Evolutionary conservation across 2,113 vertebrate species (phyloP).

Genomic region (Eurypyga helias): DNA sequence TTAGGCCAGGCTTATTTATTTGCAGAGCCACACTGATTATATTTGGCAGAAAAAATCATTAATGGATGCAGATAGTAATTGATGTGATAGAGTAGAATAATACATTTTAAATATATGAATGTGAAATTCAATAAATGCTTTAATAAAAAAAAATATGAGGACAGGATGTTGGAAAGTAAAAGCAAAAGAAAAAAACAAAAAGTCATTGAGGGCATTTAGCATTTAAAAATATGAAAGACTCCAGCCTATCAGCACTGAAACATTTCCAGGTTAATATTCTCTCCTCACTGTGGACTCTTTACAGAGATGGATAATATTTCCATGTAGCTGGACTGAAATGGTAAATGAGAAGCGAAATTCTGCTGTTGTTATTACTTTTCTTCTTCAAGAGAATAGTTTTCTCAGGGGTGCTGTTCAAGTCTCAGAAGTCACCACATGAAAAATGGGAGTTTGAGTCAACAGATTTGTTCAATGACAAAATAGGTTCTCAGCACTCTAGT

Average conservation of each 20-base stretch:
- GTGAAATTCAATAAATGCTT: background rate
- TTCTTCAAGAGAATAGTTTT: constrained; percentile 20
- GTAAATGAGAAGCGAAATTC: constrained; percentile 12
- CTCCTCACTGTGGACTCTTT: background rate
- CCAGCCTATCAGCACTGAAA: background rate
- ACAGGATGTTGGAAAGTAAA: background rate
- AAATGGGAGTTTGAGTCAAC: constrained; percentile 39
- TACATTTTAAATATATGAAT: constrained; percentile 2
- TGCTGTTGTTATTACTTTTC: constrained; percentile 8
- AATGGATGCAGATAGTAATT: background rate
- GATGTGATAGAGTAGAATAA: background rate
- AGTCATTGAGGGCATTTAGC: background rate
- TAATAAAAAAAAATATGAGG: background rate
- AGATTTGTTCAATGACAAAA: constrained; percentile 44
- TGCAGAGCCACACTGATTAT: background rate
- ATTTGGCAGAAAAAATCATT: constrained; percentile 5
- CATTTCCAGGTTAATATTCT: background rate
- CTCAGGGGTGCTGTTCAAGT: background rate
- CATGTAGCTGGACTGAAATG: background rate
- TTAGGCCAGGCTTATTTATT: constrained; percentile 6
- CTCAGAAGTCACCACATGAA: background rate
- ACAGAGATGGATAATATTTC: background rate
- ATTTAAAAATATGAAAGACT: background rate
- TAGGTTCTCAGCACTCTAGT: background rate
- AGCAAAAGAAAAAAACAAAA: background rate